Base-by-base conservation (phyloP, 1,140 invertebrate species). In the Aricia agestis region DNA sequence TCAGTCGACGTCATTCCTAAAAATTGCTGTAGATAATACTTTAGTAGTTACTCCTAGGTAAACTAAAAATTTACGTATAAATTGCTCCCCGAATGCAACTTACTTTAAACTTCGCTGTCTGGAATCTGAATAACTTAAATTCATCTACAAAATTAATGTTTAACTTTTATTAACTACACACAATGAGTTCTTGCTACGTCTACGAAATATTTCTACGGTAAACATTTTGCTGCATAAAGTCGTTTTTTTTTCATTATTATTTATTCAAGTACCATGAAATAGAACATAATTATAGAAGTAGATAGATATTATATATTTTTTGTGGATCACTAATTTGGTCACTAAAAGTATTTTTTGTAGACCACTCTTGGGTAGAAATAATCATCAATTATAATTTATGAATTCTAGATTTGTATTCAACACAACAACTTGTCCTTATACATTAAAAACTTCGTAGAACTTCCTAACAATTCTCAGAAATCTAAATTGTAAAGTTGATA, bases 21-120 rank as follows among this genome's bases (percentile, higher is more conserved):
- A 36, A 36, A 36, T 36, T 2, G 2, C 36, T 36, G 36, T 36
- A 5, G 36, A 36, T 36, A 36, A 36, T 36, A 5, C 36, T 36
- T 2, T 52, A 13, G 45, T 13, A 52, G 45, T 36, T 5, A 25
- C 45, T 52, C 11, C 11, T 42, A 52, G 45, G 45, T 52, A 52
- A 59, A 63, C 59, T 63, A 19, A 63, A 25, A 63, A 63, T 63
- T 63, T 63, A 63, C 59, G 17, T 63, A 63, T 19, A 19, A 31
- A 63, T 63, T 63, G 59, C 17, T 63, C 59, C 59, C 59, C 18
- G 59, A 63, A 19, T 63, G 59, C 59, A 19, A 63, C 59, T 19
- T 59, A 17, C n/a, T 19, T 25, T 19, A 18, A 63, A 63, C 59
- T 63, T 63, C 9, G 59, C 59, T 63, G 59, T 19, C 59, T 63